Percentiles rank a stretch among this genome's conserved stretches.
phyloP scores from a whole-genome alignment of 2,888 invertebrate species.

The Aricia artaxerxes region DNA sequence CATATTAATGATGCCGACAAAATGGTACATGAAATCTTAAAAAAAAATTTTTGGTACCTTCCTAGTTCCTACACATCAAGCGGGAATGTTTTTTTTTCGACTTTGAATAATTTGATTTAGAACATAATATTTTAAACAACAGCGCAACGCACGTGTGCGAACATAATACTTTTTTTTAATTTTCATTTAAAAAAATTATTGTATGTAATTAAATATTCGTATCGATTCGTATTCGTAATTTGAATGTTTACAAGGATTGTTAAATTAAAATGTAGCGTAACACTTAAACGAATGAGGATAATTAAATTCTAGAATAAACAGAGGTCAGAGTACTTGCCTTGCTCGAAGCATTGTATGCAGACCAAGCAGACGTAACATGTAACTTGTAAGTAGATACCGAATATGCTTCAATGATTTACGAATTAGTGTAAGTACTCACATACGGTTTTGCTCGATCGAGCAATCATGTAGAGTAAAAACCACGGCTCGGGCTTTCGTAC shows the following conservation, averaged over 20 bases:
- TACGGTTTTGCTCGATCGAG: too few relatives aligned
- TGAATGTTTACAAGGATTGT: neutral
- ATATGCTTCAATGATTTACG: neutral
- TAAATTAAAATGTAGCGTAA: neutral
- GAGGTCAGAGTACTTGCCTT: neutral
- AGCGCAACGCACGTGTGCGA: neutral
- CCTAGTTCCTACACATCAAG: too few relatives aligned
- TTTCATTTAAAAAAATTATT: neutral
- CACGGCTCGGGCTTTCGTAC: too few relatives aligned
- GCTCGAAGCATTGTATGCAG: neutral
- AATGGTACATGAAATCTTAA: too few relatives aligned
- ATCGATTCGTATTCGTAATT: neutral
- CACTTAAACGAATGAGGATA: neutral
- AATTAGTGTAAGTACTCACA: neutral
- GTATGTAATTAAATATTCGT: neutral
- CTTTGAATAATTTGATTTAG: neutral
- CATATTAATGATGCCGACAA: too few relatives aligned
- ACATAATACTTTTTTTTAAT: neutral
- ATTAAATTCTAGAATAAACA: conserved; percentile 25
- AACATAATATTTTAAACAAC: neutral
- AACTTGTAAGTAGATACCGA: neutral
- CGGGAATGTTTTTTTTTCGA: neutral
- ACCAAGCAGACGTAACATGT: neutral
- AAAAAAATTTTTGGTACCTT: too few relatives aligned
- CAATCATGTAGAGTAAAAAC: too few relatives aligned